A percentile compares a stretch with the other conserved stretches of the same genome.
phyloP scores from a whole-genome alignment of 2,113 vertebrate species.

The Phodopus roborovskii region DNA sequence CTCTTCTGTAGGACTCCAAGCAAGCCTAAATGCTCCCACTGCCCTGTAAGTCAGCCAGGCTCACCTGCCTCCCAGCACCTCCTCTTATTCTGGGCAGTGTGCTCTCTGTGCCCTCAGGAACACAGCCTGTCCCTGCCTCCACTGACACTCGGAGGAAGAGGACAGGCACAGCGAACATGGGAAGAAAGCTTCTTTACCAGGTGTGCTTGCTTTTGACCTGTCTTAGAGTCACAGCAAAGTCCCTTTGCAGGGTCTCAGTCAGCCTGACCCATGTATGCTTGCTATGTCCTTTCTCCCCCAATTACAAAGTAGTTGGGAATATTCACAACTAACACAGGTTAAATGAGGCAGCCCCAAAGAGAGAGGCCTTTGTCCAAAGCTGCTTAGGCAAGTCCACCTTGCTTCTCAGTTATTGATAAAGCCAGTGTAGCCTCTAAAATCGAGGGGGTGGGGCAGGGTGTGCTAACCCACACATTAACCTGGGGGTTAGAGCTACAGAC shows the following conservation, averaged over 20 bases:
- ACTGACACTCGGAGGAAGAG: not conserved
- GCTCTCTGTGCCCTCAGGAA: not conserved
- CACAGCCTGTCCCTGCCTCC: not conserved
- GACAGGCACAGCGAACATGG: not conserved
- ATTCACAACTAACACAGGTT: not conserved
- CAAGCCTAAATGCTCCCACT: not conserved
- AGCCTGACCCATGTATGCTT: not conserved
- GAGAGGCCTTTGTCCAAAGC: conserved; percentile 69
- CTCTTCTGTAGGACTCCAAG: not conserved
- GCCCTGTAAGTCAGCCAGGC: not conserved
- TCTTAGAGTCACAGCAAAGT: not conserved
- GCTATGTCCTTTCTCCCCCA: not conserved
- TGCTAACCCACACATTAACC: conserved; percentile 72
- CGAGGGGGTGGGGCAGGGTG: not conserved
- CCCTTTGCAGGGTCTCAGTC: not conserved
- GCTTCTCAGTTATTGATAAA: conserved; percentile 50
- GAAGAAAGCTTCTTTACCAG: not conserved
- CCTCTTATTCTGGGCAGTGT: conserved; percentile 64
- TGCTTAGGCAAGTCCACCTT: conserved; percentile 58
- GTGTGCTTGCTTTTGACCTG: not conserved
- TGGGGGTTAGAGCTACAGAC: conserved; percentile 60
- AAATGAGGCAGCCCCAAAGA: not conserved
- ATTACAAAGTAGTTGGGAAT: conserved; percentile 37
- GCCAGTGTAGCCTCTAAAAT: conserved; percentile 72
- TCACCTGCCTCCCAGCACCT: not conserved